A percentile compares a stretch with the other conserved stretches of the same genome.
Conservation (phyloP, 2,888 invertebrate species). For the Branchipolynoe longqiensis region DNA sequence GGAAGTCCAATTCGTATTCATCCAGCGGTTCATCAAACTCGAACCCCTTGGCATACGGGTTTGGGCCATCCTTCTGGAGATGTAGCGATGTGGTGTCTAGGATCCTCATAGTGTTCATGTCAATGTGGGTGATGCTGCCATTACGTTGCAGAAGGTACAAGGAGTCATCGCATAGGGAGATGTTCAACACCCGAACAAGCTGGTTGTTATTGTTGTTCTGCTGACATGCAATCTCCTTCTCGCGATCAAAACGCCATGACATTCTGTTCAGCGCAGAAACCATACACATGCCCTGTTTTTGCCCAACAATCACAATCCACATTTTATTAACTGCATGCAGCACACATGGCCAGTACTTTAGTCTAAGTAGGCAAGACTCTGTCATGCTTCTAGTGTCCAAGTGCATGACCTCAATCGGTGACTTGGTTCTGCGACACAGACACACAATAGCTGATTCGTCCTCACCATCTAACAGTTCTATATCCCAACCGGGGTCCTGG, state of each 20-base stretch:
- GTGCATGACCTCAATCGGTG: slow-evolving; percentile 24
- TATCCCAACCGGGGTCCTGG: neutral
- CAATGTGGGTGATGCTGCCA: slow-evolving; percentile 30
- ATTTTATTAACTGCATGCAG: slow-evolving; percentile 38
- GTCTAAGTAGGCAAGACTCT: slow-evolving; percentile 13
- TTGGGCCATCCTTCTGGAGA: neutral
- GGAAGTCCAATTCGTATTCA: slow-evolving; percentile 37
- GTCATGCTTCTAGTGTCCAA: neutral
- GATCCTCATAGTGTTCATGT: slow-evolving; percentile 21
- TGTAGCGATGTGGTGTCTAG: neutral
- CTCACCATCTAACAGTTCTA: neutral
- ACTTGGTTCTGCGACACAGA: slow-evolving; percentile 17
- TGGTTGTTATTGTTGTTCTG: slow-evolving; percentile 47
- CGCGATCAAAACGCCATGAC: slow-evolving; percentile 44
- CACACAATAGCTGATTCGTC: neutral
- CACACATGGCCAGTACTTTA: slow-evolving; percentile 42
- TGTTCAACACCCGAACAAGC: neutral
- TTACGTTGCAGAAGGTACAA: slow-evolving; percentile 17
- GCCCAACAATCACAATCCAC: slow-evolving; percentile 40
- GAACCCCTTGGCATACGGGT: slow-evolving; percentile 28
- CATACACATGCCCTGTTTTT: slow-evolving; percentile 9
- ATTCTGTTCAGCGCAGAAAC: slow-evolving; percentile 17
- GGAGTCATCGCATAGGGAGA: neutral
- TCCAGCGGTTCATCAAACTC: slow-evolving; percentile 38
- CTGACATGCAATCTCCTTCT: slow-evolving; percentile 48